Evolutionary conservation across 2,113 vertebrate genomes (phyloP).

Genomic region (Engraulis encrasicolus): DNA sequence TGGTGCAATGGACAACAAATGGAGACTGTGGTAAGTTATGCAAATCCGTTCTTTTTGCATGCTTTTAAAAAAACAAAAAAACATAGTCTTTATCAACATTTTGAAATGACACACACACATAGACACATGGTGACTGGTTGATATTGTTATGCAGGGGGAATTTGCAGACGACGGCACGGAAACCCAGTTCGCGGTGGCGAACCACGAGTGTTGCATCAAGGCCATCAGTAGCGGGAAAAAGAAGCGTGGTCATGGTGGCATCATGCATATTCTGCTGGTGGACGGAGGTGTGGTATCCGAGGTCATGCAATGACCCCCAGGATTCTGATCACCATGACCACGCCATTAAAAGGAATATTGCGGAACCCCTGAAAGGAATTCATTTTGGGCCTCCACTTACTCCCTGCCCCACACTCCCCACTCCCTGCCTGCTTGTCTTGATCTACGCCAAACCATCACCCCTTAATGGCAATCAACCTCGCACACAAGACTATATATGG

Average conservation of each 20-base stretch:
- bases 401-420: too few relatives aligned
- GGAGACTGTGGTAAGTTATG: conserved; percentile 85
- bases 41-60: not conserved
- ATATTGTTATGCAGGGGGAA: conserved; percentile 81
- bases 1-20: conserved; percentile 94
- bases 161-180: conserved; percentile 94
- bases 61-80: too few relatives aligned
- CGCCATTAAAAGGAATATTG: conserved; percentile 3
- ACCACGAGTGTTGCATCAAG: conserved; percentile 87
- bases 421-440: too few relatives aligned
- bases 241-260: conserved; percentile 81
- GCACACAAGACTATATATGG: too few relatives aligned
- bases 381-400: too few relatives aligned
- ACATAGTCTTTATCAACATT: not conserved
- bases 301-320: conserved; percentile 64
- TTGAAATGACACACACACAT: not conserved
- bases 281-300: conserved; percentile 81
- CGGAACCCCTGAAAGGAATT: too few relatives aligned
- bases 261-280: conserved; percentile 86
- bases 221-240: conserved; percentile 84
- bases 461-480: too few relatives aligned
- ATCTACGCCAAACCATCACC: too few relatives aligned
- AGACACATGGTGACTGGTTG: too few relatives aligned
- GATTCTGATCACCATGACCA: not conserved
- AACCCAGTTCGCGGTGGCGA: conserved; percentile 85